These are phyloP conservation scores for Nymphalis polychloros DNA, from an alignment of 2,888 invertebrate species.

Conservation along the genomic window DNA sequence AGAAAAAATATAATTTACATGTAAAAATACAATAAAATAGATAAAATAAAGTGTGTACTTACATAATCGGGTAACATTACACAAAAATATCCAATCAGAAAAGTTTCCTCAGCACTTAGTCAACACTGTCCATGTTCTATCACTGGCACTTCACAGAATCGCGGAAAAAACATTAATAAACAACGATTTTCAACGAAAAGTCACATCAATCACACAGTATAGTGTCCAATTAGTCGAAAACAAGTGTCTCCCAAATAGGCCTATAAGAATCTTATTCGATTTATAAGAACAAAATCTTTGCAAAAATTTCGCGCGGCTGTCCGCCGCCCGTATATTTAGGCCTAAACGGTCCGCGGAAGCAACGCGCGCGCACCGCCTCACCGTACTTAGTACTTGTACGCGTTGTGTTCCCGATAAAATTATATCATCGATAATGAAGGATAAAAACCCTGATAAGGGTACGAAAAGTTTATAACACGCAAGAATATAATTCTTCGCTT, in stretches of 20 bases:
- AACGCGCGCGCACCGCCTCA: constrained; percentile 43
- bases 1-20: constrained; percentile 7
- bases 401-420: constrained; percentile 33
- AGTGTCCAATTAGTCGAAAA: constrained; percentile 45
- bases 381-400: constrained; percentile 33
- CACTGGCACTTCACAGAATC: constrained; percentile 38
- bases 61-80: constrained; percentile 45
- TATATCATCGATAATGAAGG: constrained; percentile 40
- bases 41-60: constrained; percentile 52
- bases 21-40: constrained; percentile 21
- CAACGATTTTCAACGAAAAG: constrained; percentile 48
- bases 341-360: constrained; percentile 50
- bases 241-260: constrained; percentile 66
- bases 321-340: constrained; percentile 64
- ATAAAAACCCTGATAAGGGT: constrained; percentile 60
- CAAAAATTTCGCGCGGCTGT: constrained; percentile 67
- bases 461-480: constrained; percentile 31
- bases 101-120: constrained; percentile 26
- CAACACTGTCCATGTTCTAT: constrained; percentile 20
- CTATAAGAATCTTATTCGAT: constrained; percentile 78
- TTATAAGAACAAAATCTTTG: constrained; percentile 53
- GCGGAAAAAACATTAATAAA: constrained; percentile 27
- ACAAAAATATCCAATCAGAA: constrained; percentile 29
- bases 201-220: constrained; percentile 50
- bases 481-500: constrained; percentile 26